Base-by-base conservation (phyloP, 2,113 vertebrate species). In the Oncorhynchus nerka region DNA sequence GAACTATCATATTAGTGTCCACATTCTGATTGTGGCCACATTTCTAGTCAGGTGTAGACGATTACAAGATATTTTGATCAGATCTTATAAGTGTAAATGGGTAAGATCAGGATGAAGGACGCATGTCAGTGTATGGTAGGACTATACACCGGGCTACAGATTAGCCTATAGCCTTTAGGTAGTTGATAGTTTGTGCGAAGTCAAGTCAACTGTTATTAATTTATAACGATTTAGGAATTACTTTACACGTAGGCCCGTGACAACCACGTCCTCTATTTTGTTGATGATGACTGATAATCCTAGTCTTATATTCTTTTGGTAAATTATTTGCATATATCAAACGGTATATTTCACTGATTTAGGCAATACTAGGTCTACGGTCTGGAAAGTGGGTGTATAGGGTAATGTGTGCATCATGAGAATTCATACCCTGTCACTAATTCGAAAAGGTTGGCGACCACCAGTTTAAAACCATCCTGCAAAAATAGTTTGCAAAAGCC, bases 161-260 rank as follows among this genome's bases (percentile, higher is more conserved):
- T 45, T 45, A 45, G 39, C 39, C 39, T 45, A 9, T 45, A 45
- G 39, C 8, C 39, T 45, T 45, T 45, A 45, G 39, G 8, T 45
- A 45, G 39, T 71, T 71, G 57, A 77, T 64, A 65, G 39, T 59
- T 64, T 8, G 34, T 45, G 39, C 39, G 8, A 45, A 45, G 39
- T 70, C 67, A 57, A 73, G 62, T 75, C 62, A 71, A 79, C 22
- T 20, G 28, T 24, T 22, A 30, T 13, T 3, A 45, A 45, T 45
- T 12, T 2, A 45, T 45, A 45, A 45, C 39, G 9, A 11, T 45
- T 45, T 45, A 45, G 39, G 9, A 45, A 45, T 45, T 3, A 57
- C 1, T 20, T 57, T 19, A 4, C 55, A 0, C 1, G 39, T 9
- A 12, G 39, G 39, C 9, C 20, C 20, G 20, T 5, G 55, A 20